Conservation (phyloP, 2,888 invertebrate genomes). For the Callinectes sapidus region DNA sequence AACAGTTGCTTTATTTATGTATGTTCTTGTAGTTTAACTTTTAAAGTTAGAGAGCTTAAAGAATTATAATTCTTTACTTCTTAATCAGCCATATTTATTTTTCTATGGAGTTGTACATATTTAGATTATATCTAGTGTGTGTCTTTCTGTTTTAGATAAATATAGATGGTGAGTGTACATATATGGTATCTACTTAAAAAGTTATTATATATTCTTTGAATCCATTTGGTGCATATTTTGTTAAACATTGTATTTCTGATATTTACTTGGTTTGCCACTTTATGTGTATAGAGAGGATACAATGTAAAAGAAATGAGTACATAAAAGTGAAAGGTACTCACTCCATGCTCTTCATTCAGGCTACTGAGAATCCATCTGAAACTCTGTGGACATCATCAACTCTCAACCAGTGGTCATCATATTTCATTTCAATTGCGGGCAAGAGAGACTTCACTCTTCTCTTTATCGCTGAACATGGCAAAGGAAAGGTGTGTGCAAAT, state of each 20-base stretch:
- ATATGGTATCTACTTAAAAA: background rate
- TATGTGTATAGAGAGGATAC: background rate
- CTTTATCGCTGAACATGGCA: slow-evolving; percentile 51
- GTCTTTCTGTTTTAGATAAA: too few species aligned
- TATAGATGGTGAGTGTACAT: too few species aligned
- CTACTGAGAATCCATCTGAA: slow-evolving; percentile 31
- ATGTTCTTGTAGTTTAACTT: too few species aligned
- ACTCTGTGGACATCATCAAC: background rate
- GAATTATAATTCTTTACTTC: background rate
- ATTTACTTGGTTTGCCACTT: background rate
- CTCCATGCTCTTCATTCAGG: slow-evolving; percentile 4
- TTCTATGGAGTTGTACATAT: too few species aligned
- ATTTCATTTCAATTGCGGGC: slow-evolving; percentile 27
- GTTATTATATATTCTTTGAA: background rate
- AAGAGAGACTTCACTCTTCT: slow-evolving; percentile 62
- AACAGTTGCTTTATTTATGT: background rate
- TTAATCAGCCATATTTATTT: background rate
- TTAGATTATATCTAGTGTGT: too few species aligned
- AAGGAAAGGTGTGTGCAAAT: slow-evolving; percentile 24
- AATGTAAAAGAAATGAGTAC: background rate
- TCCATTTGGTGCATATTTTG: background rate
- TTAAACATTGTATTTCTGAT: background rate
- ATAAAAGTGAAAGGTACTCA: background rate
- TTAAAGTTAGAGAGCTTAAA: too few species aligned
- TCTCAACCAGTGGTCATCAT: background rate